Base-by-base conservation (phyloP, 2,113 vertebrate species). In the Machaerirhynchus nigripectus region DNA sequence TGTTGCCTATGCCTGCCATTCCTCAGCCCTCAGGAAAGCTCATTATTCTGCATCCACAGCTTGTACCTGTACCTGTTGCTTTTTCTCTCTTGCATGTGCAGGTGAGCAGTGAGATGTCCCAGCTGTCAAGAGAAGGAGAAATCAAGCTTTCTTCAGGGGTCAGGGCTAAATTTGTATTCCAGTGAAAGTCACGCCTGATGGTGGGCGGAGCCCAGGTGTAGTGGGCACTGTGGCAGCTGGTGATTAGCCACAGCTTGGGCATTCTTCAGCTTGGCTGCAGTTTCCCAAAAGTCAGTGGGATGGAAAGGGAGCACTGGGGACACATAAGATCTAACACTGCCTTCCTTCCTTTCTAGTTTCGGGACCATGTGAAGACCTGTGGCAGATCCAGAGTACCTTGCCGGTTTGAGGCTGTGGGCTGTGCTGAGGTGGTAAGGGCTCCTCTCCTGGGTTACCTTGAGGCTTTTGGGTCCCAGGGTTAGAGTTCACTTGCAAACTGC, bases 321-420 rank as follows among this genome's bases (percentile, higher is more conserved):
- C 10, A 3, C 6, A 0, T 11, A 3, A 55, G 22, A 44, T 71
- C 50, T 96, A 33, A 92, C 37, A 0, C 16, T 86, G 37, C 22
- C 20, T 80, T 39, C 63, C 17, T 74, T 28, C n/a, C 73, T 87
- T 87, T 95, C 82, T 44, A 99, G 99, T 99, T 99, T 52, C 98
- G 93, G 78, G 99, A 99, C 40, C 99, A 99, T 4, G 92, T 97
- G 78, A 98, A 97, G 93, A 95, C 93, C 0, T 99, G 99, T 13
- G 97, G 97, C 75, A 98, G 98, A 90, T 98, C 98, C 42, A 98
- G 97, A 80, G 97, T 95, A 17, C 97, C 98, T 4, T 99, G 99
- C 92, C 98, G 98, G 5, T 99, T 99, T 73, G 97, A 95, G 8
- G 91, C 96, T 8, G 96, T 99, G 3, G 99, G 99, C 95, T 99